These are phyloP conservation scores for Carposina sasakii DNA, from an alignment of 1,140 invertebrate species.

Conservation along the genomic window DNA sequence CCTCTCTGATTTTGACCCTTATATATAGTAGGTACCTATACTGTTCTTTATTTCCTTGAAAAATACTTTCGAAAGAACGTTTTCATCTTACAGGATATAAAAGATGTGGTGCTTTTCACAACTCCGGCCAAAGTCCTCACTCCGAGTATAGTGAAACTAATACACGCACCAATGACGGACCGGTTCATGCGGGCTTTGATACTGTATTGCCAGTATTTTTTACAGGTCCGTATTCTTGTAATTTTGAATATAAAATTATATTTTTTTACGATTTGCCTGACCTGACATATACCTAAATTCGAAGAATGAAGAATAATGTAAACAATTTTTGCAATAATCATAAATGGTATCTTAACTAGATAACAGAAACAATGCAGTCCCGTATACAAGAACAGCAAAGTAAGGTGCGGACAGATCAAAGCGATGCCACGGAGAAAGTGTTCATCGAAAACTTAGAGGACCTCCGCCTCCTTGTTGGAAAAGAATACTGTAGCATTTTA, in stretches of 20 bases:
- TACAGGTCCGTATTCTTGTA: no score
- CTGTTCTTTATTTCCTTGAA: no score
- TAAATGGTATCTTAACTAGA: no score
- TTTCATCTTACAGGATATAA: constrained; percentile 63
- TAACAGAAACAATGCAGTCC: constrained; percentile 59
- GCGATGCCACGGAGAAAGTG: constrained; percentile 55
- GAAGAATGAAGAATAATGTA: no score
- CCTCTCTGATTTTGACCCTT: no score
- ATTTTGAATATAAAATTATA: no score
- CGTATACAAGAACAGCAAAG: constrained; percentile 60
- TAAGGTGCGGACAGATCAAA: constrained; percentile 68
- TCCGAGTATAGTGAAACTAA: constrained; percentile 69
- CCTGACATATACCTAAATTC: no score
- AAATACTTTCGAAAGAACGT: no score
- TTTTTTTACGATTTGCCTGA: no score
- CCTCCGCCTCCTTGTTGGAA: constrained; percentile 71
- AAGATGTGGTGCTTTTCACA: constrained; percentile 74
- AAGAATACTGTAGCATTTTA: constrained; percentile 73
- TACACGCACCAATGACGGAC: constrained; percentile 73
- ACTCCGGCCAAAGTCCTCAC: constrained; percentile 61
- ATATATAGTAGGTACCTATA: no score
- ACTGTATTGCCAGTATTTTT: constrained; percentile 75
- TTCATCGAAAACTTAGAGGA: constrained; percentile 71
- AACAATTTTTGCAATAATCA: no score
- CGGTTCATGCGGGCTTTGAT: constrained; percentile 75